phyloP scores from a whole-genome alignment of 1,140 invertebrate species.

The Rhopalosiphum padi region DNA sequence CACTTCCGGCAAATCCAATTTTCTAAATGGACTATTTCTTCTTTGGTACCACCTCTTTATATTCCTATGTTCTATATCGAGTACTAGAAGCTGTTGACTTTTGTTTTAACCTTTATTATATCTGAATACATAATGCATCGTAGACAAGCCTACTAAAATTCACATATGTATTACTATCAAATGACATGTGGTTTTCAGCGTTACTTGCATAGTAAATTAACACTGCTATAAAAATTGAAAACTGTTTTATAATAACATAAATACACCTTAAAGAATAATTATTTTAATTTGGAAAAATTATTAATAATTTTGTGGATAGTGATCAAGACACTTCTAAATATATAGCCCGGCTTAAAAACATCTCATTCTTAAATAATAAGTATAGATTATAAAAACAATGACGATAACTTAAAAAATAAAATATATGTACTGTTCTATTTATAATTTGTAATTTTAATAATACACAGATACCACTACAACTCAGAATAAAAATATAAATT shows the following conservation, averaged over 20 bases:
- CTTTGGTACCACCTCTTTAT: background rate
- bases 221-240: background rate
- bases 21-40: constrained; percentile 45
- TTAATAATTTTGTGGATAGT: background rate
- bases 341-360: background rate
- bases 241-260: background rate
- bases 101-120: background rate
- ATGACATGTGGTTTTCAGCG: background rate
- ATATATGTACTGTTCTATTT: background rate
- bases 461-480: background rate
- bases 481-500: background rate
- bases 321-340: background rate
- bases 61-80: background rate
- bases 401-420: background rate
- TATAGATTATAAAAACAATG: background rate
- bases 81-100: background rate
- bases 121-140: background rate
- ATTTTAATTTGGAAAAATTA: background rate
- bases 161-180: background rate
- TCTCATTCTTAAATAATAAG: background rate
- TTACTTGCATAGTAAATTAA: background rate
- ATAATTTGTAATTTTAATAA: background rate
- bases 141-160: background rate
- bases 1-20: constrained; percentile 35
- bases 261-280: background rate